These are phyloP conservation scores for Eristalis pertinax DNA, from an alignment of 2,888 invertebrate species.

Conservation along the genomic window DNA sequence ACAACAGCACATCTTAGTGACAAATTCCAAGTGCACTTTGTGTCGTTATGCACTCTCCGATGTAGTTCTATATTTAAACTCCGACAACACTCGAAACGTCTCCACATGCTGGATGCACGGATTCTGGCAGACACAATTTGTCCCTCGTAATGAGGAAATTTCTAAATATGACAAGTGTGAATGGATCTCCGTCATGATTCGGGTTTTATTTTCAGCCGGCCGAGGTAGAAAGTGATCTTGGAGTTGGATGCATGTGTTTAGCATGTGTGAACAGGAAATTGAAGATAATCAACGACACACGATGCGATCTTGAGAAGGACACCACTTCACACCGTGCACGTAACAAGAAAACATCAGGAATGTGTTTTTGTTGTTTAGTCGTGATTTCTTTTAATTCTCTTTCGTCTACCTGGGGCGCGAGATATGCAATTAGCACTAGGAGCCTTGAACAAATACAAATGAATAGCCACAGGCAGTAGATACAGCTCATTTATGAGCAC, in stretches of 20 bases:
- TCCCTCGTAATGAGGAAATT: neutral
- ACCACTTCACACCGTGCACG: conserved; percentile 23
- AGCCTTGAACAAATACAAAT: conserved; percentile 52
- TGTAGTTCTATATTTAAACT: neutral
- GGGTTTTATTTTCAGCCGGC: neutral
- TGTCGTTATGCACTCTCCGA: too few species aligned
- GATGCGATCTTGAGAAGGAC: conserved; percentile 7
- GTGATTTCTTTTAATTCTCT: neutral
- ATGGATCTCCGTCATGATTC: neutral
- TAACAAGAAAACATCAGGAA: neutral
- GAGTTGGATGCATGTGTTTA: neutral
- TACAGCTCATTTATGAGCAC: conserved; percentile 38
- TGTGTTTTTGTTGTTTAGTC: neutral
- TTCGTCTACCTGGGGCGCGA: conserved; percentile 41
- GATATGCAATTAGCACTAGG: conserved; percentile 42
- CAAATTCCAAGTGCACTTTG: neutral
- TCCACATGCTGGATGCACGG: neutral
- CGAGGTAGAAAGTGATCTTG: neutral
- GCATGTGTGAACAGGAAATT: neutral
- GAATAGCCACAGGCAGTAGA: conserved; percentile 31
- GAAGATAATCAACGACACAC: neutral
- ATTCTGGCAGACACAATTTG: neutral
- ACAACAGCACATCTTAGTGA: neutral
- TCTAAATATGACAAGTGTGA: neutral
- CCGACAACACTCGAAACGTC: neutral